Conservation (phyloP, 2,797 vertebrate species). For the Danionella dracula region DNA sequence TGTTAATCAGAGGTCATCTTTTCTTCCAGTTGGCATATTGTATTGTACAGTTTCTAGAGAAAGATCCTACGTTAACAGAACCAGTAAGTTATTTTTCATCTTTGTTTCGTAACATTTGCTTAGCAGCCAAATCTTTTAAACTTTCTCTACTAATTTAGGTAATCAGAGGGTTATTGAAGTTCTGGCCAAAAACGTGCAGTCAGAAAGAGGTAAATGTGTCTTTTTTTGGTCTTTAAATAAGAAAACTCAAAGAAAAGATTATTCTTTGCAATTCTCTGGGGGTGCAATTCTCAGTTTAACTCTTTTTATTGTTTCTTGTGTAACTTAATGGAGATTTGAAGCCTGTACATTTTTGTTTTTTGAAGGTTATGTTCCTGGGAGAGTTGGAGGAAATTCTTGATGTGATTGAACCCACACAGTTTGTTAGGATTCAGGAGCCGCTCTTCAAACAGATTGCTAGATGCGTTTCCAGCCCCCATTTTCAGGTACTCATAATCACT, state of each 20-base stretch:
- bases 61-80: constrained; percentile 97
- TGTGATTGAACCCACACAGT: constrained; percentile 96
- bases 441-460: constrained; percentile 99
- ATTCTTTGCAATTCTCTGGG: too few species aligned
- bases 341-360: not conserved
- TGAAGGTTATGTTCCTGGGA: constrained; percentile 95
- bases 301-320: too few species aligned
- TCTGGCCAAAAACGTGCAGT: constrained; percentile 99
- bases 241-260: too few species aligned
- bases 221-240: too few species aligned
- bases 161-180: constrained; percentile 97
- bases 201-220: constrained; percentile 87
- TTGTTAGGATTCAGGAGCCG: constrained; percentile 97
- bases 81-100: constrained; percentile 73
- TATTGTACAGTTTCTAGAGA: constrained; percentile 99
- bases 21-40: constrained; percentile 90
- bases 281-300: too few species aligned
- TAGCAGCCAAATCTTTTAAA: not conserved
- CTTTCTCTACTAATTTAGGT: constrained; percentile 73
- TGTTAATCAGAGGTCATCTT: not conserved
- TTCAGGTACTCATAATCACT: constrained; percentile 84
- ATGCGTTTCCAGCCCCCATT: constrained; percentile 98
- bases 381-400: constrained; percentile 98
- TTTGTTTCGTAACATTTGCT: not conserved
- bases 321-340: not conserved